Percentiles rank a stretch among this genome's conserved stretches.
Conservation (phyloP, 2,113 vertebrate species). For the Ochotona curzoniae region DNA sequence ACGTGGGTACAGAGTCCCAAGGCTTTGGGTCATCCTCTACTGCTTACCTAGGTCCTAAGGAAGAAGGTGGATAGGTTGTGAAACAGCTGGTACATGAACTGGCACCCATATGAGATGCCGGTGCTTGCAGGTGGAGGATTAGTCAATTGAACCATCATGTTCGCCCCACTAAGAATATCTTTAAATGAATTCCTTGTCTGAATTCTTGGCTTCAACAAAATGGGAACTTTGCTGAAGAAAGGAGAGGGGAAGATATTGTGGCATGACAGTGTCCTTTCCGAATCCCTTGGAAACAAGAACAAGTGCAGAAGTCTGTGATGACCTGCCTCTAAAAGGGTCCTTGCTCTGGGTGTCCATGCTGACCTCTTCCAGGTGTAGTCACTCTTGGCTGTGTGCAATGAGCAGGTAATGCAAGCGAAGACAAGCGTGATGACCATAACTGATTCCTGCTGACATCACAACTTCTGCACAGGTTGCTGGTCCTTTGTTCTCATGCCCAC, state of each 20-base stretch:
- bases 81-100: too few relatives aligned
- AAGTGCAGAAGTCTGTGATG: neutral
- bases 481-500: neutral
- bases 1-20: too few relatives aligned
- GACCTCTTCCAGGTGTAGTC: neutral
- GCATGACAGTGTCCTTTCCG: neutral
- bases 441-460: neutral
- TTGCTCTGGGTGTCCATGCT: neutral
- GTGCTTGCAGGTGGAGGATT: too few relatives aligned
- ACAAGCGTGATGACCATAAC: neutral
- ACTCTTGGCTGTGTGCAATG: neutral
- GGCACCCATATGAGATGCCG: too few relatives aligned
- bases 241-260: neutral
- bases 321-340: neutral
- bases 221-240: neutral
- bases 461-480: neutral
- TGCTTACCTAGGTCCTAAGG: too few relatives aligned
- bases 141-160: too few relatives aligned
- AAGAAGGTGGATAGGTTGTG: too few relatives aligned
- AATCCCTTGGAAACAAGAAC: neutral
- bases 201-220: neutral
- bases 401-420: neutral
- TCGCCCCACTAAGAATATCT: neutral
- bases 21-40: too few relatives aligned
- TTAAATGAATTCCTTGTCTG: slow-evolving; percentile 10